Evolutionary conservation across 2,113 vertebrate species (phyloP).

Genomic region (Oreochromis niloticus): DNA sequence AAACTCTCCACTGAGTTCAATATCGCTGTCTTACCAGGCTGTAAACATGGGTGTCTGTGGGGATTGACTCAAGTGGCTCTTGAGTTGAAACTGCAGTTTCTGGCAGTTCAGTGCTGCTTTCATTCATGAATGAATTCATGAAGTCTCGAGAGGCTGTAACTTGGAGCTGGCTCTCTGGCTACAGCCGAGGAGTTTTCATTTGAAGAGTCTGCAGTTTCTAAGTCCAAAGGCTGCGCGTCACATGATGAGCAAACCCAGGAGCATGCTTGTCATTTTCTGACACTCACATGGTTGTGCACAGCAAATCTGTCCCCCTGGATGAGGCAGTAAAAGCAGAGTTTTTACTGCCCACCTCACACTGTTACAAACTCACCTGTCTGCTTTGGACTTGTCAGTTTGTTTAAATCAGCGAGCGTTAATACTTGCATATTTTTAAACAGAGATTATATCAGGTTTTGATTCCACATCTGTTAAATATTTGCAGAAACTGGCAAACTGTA

Average conservation of each 20-base stretch:
- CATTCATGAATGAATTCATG: background rate
- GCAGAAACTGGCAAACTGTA: background rate
- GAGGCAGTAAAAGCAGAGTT: background rate
- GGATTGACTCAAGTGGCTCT: background rate
- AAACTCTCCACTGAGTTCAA: background rate
- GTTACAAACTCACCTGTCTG: background rate
- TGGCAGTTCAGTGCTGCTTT: background rate
- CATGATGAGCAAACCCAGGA: background rate
- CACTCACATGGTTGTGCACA: background rate
- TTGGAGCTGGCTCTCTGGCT: background rate
- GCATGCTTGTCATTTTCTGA: accelerated
- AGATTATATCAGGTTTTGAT: background rate
- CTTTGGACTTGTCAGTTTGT: background rate
- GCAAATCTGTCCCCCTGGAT: background rate
- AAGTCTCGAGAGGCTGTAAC: background rate
- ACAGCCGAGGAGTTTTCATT: background rate
- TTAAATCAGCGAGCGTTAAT: background rate
- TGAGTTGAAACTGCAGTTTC: background rate
- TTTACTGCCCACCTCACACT: background rate
- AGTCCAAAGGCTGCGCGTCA: background rate
- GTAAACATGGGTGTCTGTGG: background rate
- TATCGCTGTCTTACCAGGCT: background rate
- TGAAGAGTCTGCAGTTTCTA: background rate
- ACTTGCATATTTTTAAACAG: background rate
- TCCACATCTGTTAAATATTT: background rate